Percentiles rank a stretch among this genome's conserved stretches.
These are phyloP conservation scores for Haliclona indistincta DNA, from an alignment of 37 sponge, comb jelly and placozoan species.

Conservation along the genomic window DNA sequence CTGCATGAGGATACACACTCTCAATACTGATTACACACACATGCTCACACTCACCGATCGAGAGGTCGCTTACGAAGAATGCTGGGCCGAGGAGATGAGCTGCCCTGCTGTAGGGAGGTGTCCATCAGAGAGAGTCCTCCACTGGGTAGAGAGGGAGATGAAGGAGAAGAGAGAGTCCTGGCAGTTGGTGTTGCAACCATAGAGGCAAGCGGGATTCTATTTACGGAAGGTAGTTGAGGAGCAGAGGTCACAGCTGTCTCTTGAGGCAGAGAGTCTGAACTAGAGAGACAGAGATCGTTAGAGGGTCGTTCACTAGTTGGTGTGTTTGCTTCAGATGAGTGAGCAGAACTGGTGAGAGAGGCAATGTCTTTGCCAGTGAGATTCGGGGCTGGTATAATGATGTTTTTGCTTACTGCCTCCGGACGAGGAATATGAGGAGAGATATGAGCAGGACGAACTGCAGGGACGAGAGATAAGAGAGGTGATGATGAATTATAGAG, in stretches of 20 bases:
- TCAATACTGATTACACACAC: neutral
- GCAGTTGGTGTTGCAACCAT: neutral
- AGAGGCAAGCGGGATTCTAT: neutral
- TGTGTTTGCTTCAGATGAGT: neutral
- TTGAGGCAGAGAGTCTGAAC: neutral
- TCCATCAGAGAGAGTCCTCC: neutral
- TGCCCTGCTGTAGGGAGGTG: neutral
- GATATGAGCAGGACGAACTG: neutral
- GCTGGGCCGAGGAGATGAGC: slow-evolving; percentile 42
- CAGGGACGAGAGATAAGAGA: neutral
- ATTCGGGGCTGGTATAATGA: slow-evolving; percentile 39
- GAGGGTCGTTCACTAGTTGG: neutral
- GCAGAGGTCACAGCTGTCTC: neutral
- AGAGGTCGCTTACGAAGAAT: slow-evolving; percentile 39
- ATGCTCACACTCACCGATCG: slow-evolving; percentile 36
- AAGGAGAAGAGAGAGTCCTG: neutral
- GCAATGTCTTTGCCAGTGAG: slow-evolving; percentile 63
- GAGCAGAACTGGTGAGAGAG: slow-evolving; percentile 26
- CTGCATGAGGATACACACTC: too few species aligned
- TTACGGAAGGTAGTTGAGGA: neutral
- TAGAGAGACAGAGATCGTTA: neutral
- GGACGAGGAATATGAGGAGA: slow-evolving; percentile 4
- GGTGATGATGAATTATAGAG: neutral
- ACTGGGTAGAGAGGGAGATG: neutral
- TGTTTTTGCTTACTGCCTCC: slow-evolving; percentile 6